phyloP scores from a whole-genome alignment of 2,888 invertebrate species.

The Andrena bicolor region DNA sequence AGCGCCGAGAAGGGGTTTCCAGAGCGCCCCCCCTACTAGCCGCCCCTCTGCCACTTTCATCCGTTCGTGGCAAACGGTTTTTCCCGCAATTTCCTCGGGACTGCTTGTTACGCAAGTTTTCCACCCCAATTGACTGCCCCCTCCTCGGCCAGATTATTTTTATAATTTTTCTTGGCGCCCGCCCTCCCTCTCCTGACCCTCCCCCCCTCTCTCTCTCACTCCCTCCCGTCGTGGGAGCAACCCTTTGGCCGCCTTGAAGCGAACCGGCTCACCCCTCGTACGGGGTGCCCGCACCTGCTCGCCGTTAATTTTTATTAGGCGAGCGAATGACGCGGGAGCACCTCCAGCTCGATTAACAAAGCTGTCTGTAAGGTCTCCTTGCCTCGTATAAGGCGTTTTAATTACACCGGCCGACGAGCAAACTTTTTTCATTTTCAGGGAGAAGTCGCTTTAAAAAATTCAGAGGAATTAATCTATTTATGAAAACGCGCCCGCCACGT shows the following conservation, averaged over 20 bases:
- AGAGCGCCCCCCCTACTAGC: constrained; percentile 46
- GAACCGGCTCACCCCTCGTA: constrained; percentile 72
- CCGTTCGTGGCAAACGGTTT: constrained; percentile 76
- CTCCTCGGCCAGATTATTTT: constrained; percentile 81
- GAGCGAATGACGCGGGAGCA: constrained; percentile 80
- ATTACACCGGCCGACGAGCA: constrained; percentile 68
- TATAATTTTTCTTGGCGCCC: constrained; percentile 81
- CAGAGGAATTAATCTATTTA: constrained; percentile 71
- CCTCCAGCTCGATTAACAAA: constrained; percentile 80
- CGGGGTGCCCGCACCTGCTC: constrained; percentile 68
- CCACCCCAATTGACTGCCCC: constrained; percentile 81
- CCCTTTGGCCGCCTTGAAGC: constrained; percentile 78
- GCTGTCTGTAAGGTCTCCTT: constrained; percentile 75
- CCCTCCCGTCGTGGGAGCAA: constrained; percentile 72
- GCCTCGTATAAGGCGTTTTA: constrained; percentile 74
- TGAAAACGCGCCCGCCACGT: constrained; percentile 53
- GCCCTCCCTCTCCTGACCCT: constrained; percentile 66
- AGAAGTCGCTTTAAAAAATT: constrained; percentile 70
- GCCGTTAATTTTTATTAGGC: constrained; percentile 82
- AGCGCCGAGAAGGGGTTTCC: constrained; percentile 49
- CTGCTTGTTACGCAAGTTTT: constrained; percentile 83
- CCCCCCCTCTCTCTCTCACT: not conserved
- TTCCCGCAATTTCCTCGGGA: constrained; percentile 80
- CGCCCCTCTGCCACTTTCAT: constrained; percentile 65
- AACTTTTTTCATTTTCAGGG: constrained; percentile 74